Conservation (phyloP, 2,113 vertebrate genomes). For the Sterna hirundo region DNA sequence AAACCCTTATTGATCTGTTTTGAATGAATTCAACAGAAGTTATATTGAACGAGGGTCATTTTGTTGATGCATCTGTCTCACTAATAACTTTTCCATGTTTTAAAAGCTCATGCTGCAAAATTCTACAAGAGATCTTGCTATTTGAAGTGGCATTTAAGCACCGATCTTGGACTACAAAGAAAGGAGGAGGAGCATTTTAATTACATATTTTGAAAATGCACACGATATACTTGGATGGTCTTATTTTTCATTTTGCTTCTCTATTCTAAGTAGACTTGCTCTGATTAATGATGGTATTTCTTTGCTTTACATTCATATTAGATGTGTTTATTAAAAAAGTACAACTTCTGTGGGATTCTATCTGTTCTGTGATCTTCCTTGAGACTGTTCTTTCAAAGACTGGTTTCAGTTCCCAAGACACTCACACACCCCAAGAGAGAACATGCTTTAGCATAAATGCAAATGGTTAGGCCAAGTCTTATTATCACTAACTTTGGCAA, state of each 20-base stretch:
- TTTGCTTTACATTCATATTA: neutral
- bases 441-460: neutral
- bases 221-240: accelerated
- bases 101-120: neutral
- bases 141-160: neutral
- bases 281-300: neutral
- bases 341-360: neutral
- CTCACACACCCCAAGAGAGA: neutral
- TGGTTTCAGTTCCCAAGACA: neutral
- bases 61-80: neutral
- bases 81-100: neutral
- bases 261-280: neutral
- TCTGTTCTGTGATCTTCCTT: neutral
- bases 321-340: neutral
- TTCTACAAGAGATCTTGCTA: neutral
- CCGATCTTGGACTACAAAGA: neutral
- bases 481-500: neutral
- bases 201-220: neutral
- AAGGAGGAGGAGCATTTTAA: neutral
- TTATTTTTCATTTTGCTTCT: neutral
- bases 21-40: neutral
- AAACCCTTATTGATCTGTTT: conserved; percentile 2
- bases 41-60: neutral
- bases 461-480: neutral
- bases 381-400: neutral